These are phyloP conservation scores for Polymixis flavicincta DNA, from an alignment of 2,888 invertebrate species.

Conservation along the genomic window DNA sequence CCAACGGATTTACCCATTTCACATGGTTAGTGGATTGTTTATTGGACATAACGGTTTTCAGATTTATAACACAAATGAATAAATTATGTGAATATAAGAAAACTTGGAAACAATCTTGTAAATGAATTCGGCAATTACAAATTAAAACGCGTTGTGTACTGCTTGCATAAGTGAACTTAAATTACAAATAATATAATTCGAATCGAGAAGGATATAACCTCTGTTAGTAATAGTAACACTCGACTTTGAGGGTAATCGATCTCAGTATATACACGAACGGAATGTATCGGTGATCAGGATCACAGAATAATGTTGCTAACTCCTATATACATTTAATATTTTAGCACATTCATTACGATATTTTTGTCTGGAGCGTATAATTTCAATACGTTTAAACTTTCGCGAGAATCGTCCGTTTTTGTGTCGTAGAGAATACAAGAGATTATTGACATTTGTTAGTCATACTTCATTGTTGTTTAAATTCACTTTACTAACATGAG, in stretches of 20 bases:
- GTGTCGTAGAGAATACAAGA: conserved; percentile 66
- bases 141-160: conserved; percentile 31
- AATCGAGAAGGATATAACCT: conserved; percentile 71
- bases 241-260: conserved; percentile 81
- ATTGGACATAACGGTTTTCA: conserved; percentile 32
- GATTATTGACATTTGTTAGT: conserved; percentile 65
- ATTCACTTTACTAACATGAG: conserved; percentile 68
- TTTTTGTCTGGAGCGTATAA: conserved; percentile 34
- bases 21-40: conserved; percentile 40
- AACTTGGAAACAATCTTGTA: conserved; percentile 5
- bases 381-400: conserved; percentile 54
- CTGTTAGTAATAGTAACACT: conserved; percentile 79
- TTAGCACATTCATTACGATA: conserved; percentile 34
- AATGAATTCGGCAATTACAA: conserved; percentile 19
- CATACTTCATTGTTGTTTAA: conserved; percentile 65
- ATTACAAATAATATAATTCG: conserved; percentile 77
- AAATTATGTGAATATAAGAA: conserved; percentile 18
- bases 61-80: conserved; percentile 10
- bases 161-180: conserved; percentile 61
- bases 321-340: conserved; percentile 69
- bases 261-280: conserved; percentile 78
- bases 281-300: conserved; percentile 73
- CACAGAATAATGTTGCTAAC: conserved; percentile 84
- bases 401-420: conserved; percentile 58
- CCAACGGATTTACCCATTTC: conserved; percentile 17